Conservation (phyloP, 2,113 vertebrate species). For the Seriola aureovittata region DNA sequence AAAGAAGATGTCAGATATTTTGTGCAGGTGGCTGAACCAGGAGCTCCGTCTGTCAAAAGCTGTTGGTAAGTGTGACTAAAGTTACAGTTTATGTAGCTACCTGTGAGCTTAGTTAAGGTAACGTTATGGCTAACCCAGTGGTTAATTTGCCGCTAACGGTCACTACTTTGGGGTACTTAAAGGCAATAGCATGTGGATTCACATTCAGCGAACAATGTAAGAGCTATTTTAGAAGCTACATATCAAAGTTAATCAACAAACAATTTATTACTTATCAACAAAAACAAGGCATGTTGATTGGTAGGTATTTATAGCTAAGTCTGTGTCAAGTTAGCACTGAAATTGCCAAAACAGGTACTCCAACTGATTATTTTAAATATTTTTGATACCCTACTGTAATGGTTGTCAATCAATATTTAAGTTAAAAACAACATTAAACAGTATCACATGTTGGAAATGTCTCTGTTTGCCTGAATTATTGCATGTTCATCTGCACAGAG, state of each 20-base stretch:
- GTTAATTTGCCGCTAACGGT: neutral
- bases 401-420: neutral
- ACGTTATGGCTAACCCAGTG: neutral
- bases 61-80: constrained; percentile 86
- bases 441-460: neutral
- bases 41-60: constrained; percentile 89
- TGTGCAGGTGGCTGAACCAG: constrained; percentile 93
- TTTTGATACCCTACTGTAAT: neutral
- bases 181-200: neutral
- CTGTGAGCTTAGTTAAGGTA: neutral
- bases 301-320: neutral
- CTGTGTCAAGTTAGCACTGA: neutral
- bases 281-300: neutral
- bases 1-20: constrained; percentile 87
- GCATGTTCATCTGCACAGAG: constrained; percentile 79
- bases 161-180: neutral
- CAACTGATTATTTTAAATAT: neutral
- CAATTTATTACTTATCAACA: neutral
- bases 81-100: neutral
- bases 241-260: neutral
- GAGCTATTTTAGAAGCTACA: neutral
- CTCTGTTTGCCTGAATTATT: neutral
- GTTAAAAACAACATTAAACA: neutral
- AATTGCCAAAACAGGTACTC: neutral
- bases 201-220: neutral